These are phyloP conservation scores for Petromus typicus DNA, from an alignment of 2,113 vertebrate genomes.

Conservation along the genomic window DNA sequence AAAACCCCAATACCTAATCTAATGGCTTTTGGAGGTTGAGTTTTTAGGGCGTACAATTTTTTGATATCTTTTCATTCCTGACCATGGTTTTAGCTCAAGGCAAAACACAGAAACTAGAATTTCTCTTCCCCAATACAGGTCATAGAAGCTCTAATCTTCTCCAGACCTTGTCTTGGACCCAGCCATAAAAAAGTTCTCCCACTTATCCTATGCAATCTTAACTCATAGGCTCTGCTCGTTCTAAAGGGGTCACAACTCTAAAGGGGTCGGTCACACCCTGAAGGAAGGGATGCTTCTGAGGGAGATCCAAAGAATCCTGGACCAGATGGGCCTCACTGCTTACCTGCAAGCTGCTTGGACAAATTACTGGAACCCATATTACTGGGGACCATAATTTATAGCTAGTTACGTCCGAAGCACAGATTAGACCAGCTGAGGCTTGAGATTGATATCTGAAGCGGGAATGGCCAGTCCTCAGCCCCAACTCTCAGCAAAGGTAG, in stretches of 20 bases:
- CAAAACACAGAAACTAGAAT: not conserved
- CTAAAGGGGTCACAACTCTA: too few species aligned
- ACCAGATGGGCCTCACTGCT: not conserved
- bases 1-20: not conserved
- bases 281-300: not conserved
- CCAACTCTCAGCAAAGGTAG: not conserved
- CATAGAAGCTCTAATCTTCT: not conserved
- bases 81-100: not conserved
- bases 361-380: not conserved
- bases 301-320: not conserved
- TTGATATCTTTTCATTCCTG: not conserved
- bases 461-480: not conserved
- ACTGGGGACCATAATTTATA: not conserved
- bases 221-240: not conserved
- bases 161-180: not conserved
- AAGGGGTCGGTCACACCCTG: not conserved
- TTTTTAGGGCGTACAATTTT: not conserved
- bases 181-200: not conserved
- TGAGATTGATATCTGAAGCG: not conserved
- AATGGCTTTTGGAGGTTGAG: not conserved
- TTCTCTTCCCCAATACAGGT: not conserved
- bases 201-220: too few species aligned
- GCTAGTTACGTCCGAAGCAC: not conserved
- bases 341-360: not conserved
- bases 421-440: not conserved